Evolutionary conservation across 2,113 vertebrate genomes (phyloP), one percentile per base, ranked within the genome.

Genomic region (Coracopsis vasa): DNA sequence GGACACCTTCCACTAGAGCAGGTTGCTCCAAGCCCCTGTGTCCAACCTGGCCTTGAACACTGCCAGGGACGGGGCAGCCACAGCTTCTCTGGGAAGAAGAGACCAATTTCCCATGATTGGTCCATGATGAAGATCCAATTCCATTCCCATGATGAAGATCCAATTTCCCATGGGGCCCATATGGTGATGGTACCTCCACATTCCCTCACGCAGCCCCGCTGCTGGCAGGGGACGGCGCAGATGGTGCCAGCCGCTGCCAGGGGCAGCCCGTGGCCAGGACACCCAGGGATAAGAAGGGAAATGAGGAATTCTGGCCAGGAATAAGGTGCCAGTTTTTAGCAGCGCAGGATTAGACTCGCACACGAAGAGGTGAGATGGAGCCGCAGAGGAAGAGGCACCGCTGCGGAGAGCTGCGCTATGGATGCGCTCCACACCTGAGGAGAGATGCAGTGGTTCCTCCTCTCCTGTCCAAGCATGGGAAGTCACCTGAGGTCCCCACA

Each of bases 171-270:
- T 1, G 25, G 53, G 41, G 64, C 19, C 86, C 71, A 62, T 42
- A 25, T 29, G 88, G 86, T 50, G 60, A 10, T 2, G 41, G 80
- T 14, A 50, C 56, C 60, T 47, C 91, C 60, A 24, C 77, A 18
- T n/a, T 31, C 83, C 88, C 39, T 9, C 9, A 7, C 0, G 1
- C 74, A 20, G 90, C 87, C 87, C 50, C 0, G 6, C 7, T 0
- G 1, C 31, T 1, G 0, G 78, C 80, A 91, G 83, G 84, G 53
- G 6, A 14, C 16, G 0, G 10, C 8, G 1, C 96, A 96, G 94
- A 96, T 97, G 96, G 96, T 54, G 35, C 86, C 86, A 16, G 20
- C 80, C 31, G 47, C 6, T 81, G 96, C 96, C 95, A 96, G 89
- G 50, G 73, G 53, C 80, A 85, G 91, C 89, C 93, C 3, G 0